Evolutionary conservation across 1,140 invertebrate species (phyloP), one percentile per base, ranked within the genome.

Genomic region (Rhopalosiphum padi): DNA sequence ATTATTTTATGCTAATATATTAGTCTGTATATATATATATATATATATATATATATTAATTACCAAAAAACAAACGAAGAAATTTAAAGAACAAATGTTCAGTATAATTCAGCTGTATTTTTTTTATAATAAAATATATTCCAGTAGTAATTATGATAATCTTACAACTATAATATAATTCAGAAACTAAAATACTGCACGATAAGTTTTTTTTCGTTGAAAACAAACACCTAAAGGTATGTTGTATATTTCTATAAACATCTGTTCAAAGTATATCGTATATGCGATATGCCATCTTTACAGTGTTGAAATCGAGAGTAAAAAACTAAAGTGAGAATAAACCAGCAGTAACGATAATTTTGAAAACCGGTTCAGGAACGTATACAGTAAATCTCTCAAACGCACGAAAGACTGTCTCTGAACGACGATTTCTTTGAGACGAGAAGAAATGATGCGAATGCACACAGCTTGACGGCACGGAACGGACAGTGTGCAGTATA

Each of bases 261-360:
- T 25, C 41, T 85, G 37, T 41, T 85, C 83, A 85, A 41, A 43
- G 37, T 30, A 43, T 25, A 43, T 41, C 23, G 37, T 25, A 77
- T 35, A 77, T 77, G 4, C n/a, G 15, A 77, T 77, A n/a, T n/a
- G 30, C 60, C n/a, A n/a, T 18, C 30, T 35, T n/a, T 77, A 37
- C 82, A n/a, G 85, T n/a, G 85, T 46, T 87, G 43, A 87, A 51
- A 87, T 87, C 43, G 37, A 87, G 85, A 87, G 86, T 87, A 87
- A 48, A 87, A n/a, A 35, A 41, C 18, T 30, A 48, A 85, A 41
- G 23, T 11, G 83, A 87, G 43, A 87, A 48, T n/a, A 87, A 48
- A 48, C 43, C 30, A 35, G 6, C 9, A 41, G 15, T 35, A n/a
- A 8, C 46, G 8, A 41, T 41, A 85, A 30, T 87, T 48, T 41